Evolutionary conservation across 2,888 invertebrate species (phyloP), one percentile per base, ranked within the genome.

Genomic region (Watsonalla binaria): DNA sequence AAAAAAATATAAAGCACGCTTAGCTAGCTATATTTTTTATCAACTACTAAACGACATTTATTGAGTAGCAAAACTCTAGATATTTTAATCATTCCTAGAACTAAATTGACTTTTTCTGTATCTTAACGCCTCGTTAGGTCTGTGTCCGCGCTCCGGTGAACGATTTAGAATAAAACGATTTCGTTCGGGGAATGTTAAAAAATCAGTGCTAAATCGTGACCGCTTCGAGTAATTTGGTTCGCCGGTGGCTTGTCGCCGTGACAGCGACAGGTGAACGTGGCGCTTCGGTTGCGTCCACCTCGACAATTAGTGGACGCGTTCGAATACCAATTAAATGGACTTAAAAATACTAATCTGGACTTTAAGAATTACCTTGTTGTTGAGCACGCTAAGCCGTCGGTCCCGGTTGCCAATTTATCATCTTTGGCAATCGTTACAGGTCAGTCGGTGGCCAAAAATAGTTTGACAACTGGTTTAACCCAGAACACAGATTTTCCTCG

Each of bases 301-400:
- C 70, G 60, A 79, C 85, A 85, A 86, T 86, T 85, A 86, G 84
- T 70, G 76, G 65, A 68, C 67, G 70, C 70, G 64, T 69, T 64
- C 66, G 60, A 74, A 73, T 72, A 78, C 84, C 86, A 86, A 86
- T 86, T 86, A 86, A 76, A 73, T 63, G 61, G 64, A 63, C 67
- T 42, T 11, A 42, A 42, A 42, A 7, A 42, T 5, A 42, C 5
- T 11, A 8, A 42, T 42, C 4, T 6, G 5, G 42, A 5, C 11
- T 8, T 11, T 11, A 1, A 42, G 8, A 11, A 9, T n/a, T n/a
- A n/a, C 11, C 9, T 2, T 37, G 37, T 37, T 37, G n/a, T n/a
- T n/a, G n/a, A n/a, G n/a, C n/a, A n/a, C n/a, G n/a, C n/a, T n/a
- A n/a, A n/a, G n/a, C n/a, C n/a, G n/a, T n/a, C n/a, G n/a, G n/a